phyloP scores from a whole-genome alignment of 1,140 invertebrate genomes.

The Neodiprion lecontei region DNA sequence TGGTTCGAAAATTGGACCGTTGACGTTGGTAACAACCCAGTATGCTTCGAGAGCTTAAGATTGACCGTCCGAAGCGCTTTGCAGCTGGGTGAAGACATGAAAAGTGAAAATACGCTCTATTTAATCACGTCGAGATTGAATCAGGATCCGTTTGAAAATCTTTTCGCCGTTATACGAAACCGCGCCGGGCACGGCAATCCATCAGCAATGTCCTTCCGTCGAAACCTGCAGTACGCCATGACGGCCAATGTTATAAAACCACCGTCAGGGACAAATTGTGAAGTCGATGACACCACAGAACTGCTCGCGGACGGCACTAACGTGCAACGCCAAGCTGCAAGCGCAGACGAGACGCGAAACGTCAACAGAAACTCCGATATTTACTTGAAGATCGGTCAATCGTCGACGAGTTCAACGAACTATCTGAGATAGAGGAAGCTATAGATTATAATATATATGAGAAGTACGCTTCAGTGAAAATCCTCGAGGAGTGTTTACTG shows the following conservation, averaged over 20 bases:
- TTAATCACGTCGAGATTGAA: slow-evolving; percentile 29
- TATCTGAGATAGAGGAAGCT: not conserved
- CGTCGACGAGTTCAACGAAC: not conserved
- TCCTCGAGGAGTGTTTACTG: slow-evolving; percentile 16
- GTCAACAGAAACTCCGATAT: not conserved
- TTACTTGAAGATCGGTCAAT: too few relatives aligned
- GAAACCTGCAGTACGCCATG: slow-evolving; percentile 29
- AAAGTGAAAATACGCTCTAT: slow-evolving; percentile 18
- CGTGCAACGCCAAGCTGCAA: not conserved
- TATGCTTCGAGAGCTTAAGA: slow-evolving; percentile 23
- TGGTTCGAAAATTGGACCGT: slow-evolving; percentile 26
- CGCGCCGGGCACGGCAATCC: slow-evolving; percentile 25
- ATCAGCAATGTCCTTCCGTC: slow-evolving; percentile 26
- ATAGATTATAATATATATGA: not conserved
- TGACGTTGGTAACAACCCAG: slow-evolving; percentile 4
- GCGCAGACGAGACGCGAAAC: slow-evolving; percentile 1
- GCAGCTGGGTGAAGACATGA: slow-evolving; percentile 24
- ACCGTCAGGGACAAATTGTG: slow-evolving; percentile 20
- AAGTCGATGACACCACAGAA: slow-evolving; percentile 10
- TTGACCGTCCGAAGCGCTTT: slow-evolving; percentile 28
- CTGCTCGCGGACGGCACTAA: slow-evolving; percentile 9
- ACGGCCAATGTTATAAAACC: slow-evolving; percentile 24
- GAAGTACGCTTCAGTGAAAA: not conserved
- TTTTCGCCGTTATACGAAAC: slow-evolving; percentile 27
- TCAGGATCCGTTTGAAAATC: slow-evolving; percentile 36